Evolutionary conservation across 1,140 invertebrate genomes (phyloP).

Genomic region (Latrodectus geometricus): DNA sequence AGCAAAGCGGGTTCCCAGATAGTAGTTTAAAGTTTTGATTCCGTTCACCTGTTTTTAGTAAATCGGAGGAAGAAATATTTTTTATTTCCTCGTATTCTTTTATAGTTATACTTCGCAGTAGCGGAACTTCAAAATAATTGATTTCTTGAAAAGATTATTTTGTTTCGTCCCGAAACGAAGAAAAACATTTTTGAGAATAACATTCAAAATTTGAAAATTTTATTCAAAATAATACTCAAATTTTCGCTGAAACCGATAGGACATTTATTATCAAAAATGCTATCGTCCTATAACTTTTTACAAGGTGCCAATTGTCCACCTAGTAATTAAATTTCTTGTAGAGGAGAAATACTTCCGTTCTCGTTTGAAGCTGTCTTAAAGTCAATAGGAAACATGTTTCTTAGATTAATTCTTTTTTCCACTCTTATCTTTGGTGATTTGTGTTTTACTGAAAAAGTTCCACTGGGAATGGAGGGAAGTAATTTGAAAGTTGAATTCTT

Average conservation of each 20-base stretch:
- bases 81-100: no score
- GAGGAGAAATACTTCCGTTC: not conserved
- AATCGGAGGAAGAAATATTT: no score
- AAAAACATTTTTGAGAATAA: not conserved
- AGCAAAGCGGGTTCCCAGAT: not conserved
- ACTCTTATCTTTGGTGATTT: not conserved
- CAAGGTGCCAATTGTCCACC: no score
- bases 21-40: not conserved
- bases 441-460: not conserved
- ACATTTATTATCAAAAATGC: no score
- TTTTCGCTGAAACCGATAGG: no score
- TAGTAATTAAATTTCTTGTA: no score
- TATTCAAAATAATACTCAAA: no score
- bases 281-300: no score
- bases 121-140: no score
- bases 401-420: not conserved
- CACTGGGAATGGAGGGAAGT: not conserved
- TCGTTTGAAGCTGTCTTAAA: not conserved
- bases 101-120: no score
- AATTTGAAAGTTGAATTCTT: not conserved
- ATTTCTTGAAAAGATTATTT: not conserved
- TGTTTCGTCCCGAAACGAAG: not conserved
- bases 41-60: slow-evolving; percentile 4
- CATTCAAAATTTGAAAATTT: no score
- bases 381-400: not conserved